phyloP scores from a whole-genome alignment of 2,113 vertebrate genomes.

The Phalacrocorax pelagicus region DNA sequence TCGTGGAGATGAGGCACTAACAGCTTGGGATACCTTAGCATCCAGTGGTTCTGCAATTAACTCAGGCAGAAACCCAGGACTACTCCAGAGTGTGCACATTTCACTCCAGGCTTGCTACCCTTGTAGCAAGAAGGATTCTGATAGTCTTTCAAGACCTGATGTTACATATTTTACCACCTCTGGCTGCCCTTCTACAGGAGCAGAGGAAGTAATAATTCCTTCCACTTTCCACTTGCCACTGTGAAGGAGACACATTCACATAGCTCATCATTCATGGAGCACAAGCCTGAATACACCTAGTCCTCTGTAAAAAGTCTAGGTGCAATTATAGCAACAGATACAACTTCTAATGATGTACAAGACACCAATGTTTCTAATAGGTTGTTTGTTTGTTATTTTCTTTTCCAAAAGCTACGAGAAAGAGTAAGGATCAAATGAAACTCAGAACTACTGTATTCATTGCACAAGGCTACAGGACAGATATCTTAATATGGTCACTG shows the following conservation, averaged over 20 bases:
- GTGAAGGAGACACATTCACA: background rate
- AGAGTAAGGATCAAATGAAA: background rate
- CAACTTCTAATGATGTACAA: background rate
- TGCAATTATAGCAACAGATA: background rate
- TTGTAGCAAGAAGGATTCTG: background rate
- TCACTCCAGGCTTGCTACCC: background rate
- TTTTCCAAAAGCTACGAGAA: background rate
- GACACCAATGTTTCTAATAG: background rate
- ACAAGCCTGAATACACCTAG: background rate
- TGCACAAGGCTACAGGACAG: background rate
- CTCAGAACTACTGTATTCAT: background rate
- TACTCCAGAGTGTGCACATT: background rate
- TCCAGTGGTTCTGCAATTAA: background rate
- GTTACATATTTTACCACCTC: background rate
- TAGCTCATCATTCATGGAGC: background rate
- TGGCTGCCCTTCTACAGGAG: background rate
- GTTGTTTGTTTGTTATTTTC: background rate
- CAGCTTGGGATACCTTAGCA: background rate
- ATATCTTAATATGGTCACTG: background rate
- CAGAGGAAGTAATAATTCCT: background rate
- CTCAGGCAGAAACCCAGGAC: background rate
- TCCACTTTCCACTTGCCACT: background rate
- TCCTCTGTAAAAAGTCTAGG: background rate
- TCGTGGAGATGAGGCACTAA: fast-evolving
- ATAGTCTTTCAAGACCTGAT: background rate